Percentiles rank a stretch among this genome's conserved stretches.
Conservation (phyloP, 2,888 invertebrate genomes). For the Melanotus villosus region DNA sequence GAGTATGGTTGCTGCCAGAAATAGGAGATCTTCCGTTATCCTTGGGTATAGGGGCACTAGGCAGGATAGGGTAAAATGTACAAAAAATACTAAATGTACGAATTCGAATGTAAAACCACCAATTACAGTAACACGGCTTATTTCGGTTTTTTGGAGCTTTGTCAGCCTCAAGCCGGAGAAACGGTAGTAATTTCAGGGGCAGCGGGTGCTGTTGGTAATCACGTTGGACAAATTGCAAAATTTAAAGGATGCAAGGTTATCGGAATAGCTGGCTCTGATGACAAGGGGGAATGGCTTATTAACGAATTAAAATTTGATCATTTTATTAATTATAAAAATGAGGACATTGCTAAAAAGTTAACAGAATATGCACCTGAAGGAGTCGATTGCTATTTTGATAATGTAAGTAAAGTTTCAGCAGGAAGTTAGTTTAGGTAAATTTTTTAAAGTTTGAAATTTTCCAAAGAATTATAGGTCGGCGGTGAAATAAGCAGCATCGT, state of each 20-base stretch:
- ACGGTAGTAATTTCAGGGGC: slow-evolving; percentile 83
- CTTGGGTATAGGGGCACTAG: slow-evolving; percentile 75
- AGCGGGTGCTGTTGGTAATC: slow-evolving; percentile 84
- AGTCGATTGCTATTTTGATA: slow-evolving; percentile 84
- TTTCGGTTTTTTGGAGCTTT: slow-evolving; percentile 81
- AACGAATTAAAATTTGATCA: slow-evolving; percentile 78
- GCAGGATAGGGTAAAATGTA: slow-evolving; percentile 56
- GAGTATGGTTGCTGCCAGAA: slow-evolving; percentile 70
- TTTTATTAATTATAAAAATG: slow-evolving; percentile 82
- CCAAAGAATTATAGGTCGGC: slow-evolving; percentile 72
- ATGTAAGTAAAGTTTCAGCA: slow-evolving; percentile 70
- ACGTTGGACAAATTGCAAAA: slow-evolving; percentile 86
- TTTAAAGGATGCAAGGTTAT: slow-evolving; percentile 79
- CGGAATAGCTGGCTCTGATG: slow-evolving; percentile 80
- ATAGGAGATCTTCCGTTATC: slow-evolving; percentile 74
- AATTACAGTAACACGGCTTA: slow-evolving; percentile 78
- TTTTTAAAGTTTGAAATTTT: not conserved
- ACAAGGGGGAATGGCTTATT: slow-evolving; percentile 78
- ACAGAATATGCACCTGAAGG: slow-evolving; percentile 77
- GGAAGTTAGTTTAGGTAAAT: not conserved
- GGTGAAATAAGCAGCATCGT: slow-evolving; percentile 76
- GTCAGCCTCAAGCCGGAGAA: slow-evolving; percentile 80
- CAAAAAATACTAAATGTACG: not conserved
- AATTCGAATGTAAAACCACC: not conserved
- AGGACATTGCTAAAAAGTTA: slow-evolving; percentile 70